Base-by-base conservation (phyloP, 2,113 vertebrate species). In the Macroglossus sobrinus region DNA sequence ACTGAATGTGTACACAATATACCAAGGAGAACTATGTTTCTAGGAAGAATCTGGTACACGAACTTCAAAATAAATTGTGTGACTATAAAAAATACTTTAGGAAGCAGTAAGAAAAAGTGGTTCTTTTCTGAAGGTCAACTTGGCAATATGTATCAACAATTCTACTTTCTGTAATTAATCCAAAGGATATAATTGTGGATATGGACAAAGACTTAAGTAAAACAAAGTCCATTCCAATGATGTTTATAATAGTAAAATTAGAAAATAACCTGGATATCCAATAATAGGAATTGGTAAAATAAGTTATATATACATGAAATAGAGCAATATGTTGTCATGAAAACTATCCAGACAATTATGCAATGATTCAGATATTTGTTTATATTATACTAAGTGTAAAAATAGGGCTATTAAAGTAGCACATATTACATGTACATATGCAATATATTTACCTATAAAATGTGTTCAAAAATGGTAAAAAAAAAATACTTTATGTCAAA, bases 61-160 rank as follows among this genome's bases (percentile, higher is more conserved):
- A 69, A 96, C 38, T 59, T 95, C 57, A 81, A 80, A 84, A 79
- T 93, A 95, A 86, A 72, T 55, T 68, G 18, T 89, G 13, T 50
- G 15, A 84, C 76, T 90, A 13, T 55, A 71, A 92, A 79, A 47
- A 61, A 59, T 40, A 80, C n/a, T 78, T 19, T 74, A 94, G 21
- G 53, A 93, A 91, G 40, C 40, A 84, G 43, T 91, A 93, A 55
- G 84, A 86, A 95, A 95, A 95, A 50, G 35, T 93, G 35, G 66
- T 76, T 96, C 75, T 69, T 78, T 90, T 94, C 33, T 84, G 80
- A 95, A 95, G 45, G 79, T 93, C 66, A 90, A 45, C 14, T 90
- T 92, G 33, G 63, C 35, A 59, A 79, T 59, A 71, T 47, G 9
- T 66, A 84, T 59, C 57, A 59, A 89, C 71, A 81, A 80, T 87